These are phyloP conservation scores for Euthynnus affinis DNA, from an alignment of 2,797 vertebrate genomes.

Conservation along the genomic window DNA sequence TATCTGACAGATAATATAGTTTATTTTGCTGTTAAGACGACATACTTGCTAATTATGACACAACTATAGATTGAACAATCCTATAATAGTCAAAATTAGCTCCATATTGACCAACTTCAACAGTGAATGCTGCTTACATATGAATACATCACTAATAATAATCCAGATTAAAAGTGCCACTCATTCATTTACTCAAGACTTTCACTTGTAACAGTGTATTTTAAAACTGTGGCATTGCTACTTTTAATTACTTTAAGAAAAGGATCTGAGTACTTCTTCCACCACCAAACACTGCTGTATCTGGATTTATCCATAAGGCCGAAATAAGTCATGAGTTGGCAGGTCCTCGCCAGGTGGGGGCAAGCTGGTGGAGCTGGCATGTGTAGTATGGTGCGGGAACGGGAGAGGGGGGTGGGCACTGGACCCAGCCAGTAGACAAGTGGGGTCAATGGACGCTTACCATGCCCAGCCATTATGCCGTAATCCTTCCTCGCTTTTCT, in stretches of 20 bases:
- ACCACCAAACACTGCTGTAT: neutral
- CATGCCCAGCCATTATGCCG: constrained; percentile 87
- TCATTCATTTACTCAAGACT: neutral
- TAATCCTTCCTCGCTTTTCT: constrained; percentile 95
- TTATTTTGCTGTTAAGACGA: too few relatives aligned
- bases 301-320: constrained; percentile 68
- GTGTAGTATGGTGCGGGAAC: constrained; percentile 34
- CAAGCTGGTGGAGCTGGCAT: constrained; percentile 65
- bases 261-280: neutral
- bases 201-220: neutral
- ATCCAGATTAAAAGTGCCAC: neutral
- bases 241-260: neutral
- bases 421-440: constrained; percentile 63
- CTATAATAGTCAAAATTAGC: neutral
- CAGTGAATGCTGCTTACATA: neutral
- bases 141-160: neutral
- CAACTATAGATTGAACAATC: too few relatives aligned
- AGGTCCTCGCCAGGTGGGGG: constrained; percentile 58
- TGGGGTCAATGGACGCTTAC: constrained; percentile 73
- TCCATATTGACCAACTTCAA: neutral
- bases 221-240: neutral
- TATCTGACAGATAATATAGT: neutral
- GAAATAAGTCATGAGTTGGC: constrained; percentile 66
- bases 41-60: too few relatives aligned
- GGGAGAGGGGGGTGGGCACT: constrained; percentile 42